phyloP scores from a whole-genome alignment of 2,113 vertebrate genomes.

The Lanius collurio region DNA sequence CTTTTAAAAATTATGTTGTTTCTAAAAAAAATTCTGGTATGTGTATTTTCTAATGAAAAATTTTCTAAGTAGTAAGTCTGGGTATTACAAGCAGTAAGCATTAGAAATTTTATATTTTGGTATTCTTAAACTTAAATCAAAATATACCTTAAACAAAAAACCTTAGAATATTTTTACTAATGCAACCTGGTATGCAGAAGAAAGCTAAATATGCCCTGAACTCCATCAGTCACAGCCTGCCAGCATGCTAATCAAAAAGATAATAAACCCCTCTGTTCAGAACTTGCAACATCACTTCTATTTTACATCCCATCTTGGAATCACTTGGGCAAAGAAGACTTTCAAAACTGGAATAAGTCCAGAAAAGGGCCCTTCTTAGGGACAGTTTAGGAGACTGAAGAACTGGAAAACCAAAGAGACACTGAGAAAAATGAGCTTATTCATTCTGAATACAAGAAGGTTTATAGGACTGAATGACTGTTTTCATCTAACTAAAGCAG shows the following conservation, averaged over 20 bases:
- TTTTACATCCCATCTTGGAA: background rate
- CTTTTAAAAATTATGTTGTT: background rate
- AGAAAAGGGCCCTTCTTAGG: background rate
- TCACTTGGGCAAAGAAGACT: background rate
- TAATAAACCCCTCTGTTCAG: background rate
- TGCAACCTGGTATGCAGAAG: background rate
- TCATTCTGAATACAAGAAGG: background rate
- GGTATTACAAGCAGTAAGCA: background rate
- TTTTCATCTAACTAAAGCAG: background rate
- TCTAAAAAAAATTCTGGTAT: background rate
- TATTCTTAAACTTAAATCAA: background rate
- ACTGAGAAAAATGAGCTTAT: background rate
- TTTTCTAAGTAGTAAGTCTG: background rate
- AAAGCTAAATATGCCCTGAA: background rate
- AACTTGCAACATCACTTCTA: background rate
- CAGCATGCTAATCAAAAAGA: background rate
- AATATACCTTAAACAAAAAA: background rate
- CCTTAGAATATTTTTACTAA: background rate
- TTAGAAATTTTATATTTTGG: background rate
- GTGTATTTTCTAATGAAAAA: background rate
- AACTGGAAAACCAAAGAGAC: background rate
- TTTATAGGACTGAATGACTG: background rate
- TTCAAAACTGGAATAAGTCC: background rate
- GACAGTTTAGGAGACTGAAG: background rate
- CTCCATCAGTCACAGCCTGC: background rate